Percentiles rank a stretch among this genome's conserved stretches.
Conservation (phyloP, 1,140 invertebrate species). For the Drosophila nebulosa region DNA sequence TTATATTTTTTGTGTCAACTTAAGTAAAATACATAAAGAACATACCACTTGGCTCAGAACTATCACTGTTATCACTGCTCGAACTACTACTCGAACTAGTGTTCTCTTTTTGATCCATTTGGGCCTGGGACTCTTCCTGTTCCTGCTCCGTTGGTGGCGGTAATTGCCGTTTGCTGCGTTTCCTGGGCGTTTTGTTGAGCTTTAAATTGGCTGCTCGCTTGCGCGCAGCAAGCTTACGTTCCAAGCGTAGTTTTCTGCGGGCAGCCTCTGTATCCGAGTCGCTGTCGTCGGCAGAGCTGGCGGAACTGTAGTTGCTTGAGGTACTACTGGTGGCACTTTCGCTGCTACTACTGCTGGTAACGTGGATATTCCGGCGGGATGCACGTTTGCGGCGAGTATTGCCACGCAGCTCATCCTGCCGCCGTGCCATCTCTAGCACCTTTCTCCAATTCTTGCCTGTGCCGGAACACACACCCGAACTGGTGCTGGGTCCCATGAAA, state of each 20-base stretch:
- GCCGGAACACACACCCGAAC: slow-evolving; percentile 54
- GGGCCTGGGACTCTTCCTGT: neutral
- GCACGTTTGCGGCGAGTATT: slow-evolving; percentile 8
- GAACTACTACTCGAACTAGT: slow-evolving; percentile 32
- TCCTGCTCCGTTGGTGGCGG: neutral
- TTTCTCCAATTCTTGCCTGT: slow-evolving; percentile 57
- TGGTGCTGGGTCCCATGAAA: slow-evolving; percentile 69
- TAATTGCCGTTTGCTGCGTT: slow-evolving; percentile 26
- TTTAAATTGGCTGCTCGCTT: slow-evolving; percentile 16
- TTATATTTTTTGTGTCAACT: too few species aligned
- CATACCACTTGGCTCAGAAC: slow-evolving; percentile 17
- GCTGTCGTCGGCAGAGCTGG: slow-evolving; percentile 24
- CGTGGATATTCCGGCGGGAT: neutral
- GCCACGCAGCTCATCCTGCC: slow-evolving; percentile 28
- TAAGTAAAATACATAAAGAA: neutral
- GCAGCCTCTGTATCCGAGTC: neutral
- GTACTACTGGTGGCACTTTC: slow-evolving; percentile 24
- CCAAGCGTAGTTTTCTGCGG: slow-evolving; percentile 22
- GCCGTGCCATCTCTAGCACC: slow-evolving; percentile 46
- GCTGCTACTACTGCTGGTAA: slow-evolving; percentile 7
- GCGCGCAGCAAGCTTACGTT: slow-evolving; percentile 8
- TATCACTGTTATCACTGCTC: slow-evolving; percentile 30
- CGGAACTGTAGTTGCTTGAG: neutral
- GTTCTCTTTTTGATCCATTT: neutral
- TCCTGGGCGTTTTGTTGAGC: slow-evolving; percentile 4